Percentiles rank a stretch among this genome's conserved stretches.
Evolutionary conservation across 2,113 vertebrate genomes (phyloP).

Genomic region (Nesogale talazaci): DNA sequence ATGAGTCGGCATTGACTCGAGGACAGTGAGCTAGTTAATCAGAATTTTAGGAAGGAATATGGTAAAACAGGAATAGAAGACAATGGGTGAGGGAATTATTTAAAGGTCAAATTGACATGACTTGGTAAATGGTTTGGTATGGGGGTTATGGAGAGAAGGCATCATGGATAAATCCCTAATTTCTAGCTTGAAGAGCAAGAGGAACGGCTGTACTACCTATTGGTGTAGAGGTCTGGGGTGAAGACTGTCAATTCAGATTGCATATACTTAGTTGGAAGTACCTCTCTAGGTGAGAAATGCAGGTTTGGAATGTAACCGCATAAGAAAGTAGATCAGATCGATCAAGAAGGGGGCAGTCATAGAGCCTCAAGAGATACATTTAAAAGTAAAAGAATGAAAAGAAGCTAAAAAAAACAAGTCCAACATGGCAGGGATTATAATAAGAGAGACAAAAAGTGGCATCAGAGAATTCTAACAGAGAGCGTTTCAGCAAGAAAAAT

Average conservation of each 20-base stretch:
- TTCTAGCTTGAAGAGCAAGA: neutral
- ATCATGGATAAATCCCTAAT: neutral
- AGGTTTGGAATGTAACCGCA: slow-evolving; percentile 6
- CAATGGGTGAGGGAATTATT: slow-evolving; percentile 17
- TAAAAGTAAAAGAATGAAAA: neutral
- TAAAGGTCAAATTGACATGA: slow-evolving; percentile 29
- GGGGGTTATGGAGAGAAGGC: neutral
- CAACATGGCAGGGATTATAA: neutral
- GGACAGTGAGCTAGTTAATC: neutral
- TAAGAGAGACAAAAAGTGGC: neutral
- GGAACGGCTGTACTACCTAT: neutral
- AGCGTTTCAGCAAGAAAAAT: slow-evolving; percentile 43
- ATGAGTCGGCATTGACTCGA: too few species aligned
- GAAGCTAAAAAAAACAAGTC: neutral
- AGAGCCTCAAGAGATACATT: neutral
- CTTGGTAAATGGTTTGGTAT: neutral
- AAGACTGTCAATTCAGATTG: neutral
- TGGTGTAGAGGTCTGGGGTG: neutral
- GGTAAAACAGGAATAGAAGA: neutral
- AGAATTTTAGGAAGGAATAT: slow-evolving; percentile 9
- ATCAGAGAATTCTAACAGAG: neutral
- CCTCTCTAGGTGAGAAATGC: neutral
- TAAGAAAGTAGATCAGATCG: neutral
- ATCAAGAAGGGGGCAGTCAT: too few species aligned
- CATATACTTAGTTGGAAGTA: neutral